Percentiles rank a stretch among this genome's conserved stretches.
Evolutionary conservation across 2,888 invertebrate genomes (phyloP).

Genomic region (Drosophila greeni): DNA sequence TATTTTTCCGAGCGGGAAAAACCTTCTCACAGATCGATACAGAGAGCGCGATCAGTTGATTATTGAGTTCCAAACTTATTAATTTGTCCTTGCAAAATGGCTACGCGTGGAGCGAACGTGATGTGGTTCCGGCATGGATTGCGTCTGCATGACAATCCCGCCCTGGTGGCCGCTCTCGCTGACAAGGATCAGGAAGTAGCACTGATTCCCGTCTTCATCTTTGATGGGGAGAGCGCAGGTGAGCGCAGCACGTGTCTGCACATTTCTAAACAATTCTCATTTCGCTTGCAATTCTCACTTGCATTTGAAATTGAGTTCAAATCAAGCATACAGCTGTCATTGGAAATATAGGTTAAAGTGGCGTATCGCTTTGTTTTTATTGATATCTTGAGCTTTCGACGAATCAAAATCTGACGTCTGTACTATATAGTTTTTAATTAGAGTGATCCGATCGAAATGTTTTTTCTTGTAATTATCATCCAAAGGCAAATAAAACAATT

Average conservation of each 20-base stretch:
- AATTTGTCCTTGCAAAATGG: slow-evolving; percentile 24
- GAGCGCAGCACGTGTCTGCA: slow-evolving; percentile 39
- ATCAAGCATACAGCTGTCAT: background rate
- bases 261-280: background rate
- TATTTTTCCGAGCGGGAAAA: slow-evolving; percentile 8
- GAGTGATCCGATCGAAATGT: background rate
- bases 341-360: background rate
- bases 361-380: background rate
- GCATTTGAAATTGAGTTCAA: background rate
- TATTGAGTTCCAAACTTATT: background rate
- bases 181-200: slow-evolving; percentile 68
- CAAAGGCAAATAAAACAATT: background rate
- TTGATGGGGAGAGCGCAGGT: slow-evolving; percentile 88
- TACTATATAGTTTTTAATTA: background rate
- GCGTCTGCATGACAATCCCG: slow-evolving; percentile 85
- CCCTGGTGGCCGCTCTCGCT: slow-evolving; percentile 81
- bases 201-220: slow-evolving; percentile 85
- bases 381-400: background rate
- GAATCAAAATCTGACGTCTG: background rate
- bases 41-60: background rate
- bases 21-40: background rate
- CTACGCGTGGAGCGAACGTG: slow-evolving; percentile 78
- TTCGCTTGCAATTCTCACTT: background rate
- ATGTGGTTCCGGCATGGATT: slow-evolving; percentile 87
- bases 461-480: background rate